Percentiles rank a stretch among this genome's conserved stretches.
Evolutionary conservation across 1,140 invertebrate genomes (phyloP).

Genomic region (Pseudomyrmex concolor): DNA sequence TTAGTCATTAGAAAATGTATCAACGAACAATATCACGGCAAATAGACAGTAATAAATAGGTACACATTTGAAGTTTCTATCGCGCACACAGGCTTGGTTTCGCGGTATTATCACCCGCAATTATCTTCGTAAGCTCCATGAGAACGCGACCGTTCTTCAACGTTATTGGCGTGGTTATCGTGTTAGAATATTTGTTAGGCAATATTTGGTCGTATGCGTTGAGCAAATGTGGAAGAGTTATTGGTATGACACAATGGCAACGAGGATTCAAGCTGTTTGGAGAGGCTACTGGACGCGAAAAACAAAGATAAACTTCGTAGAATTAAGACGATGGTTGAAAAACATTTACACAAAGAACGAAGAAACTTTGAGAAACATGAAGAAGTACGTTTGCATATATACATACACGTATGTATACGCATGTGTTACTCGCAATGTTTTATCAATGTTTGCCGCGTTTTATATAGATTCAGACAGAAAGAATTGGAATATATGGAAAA

Average conservation of each 20-base stretch:
- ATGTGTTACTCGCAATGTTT: neutral
- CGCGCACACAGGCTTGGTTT: slow-evolving; percentile 72
- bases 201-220: slow-evolving; percentile 53
- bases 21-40: neutral
- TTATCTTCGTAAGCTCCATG: slow-evolving; percentile 67
- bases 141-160: slow-evolving; percentile 68
- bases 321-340: slow-evolving; percentile 64
- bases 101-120: slow-evolving; percentile 72
- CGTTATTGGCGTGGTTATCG: slow-evolving; percentile 73
- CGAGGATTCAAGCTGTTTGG: slow-evolving; percentile 75
- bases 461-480: slow-evolving; percentile 57
- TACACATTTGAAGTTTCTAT: neutral
- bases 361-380: slow-evolving; percentile 62
- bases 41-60: neutral
- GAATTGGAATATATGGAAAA: slow-evolving; percentile 47
- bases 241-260: slow-evolving; percentile 69
- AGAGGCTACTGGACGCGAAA: slow-evolving; percentile 71
- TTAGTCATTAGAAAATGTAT: slow-evolving; percentile 39
- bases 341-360: slow-evolving; percentile 64
- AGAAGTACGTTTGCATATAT: slow-evolving; percentile 50
- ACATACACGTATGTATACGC: too few species aligned
- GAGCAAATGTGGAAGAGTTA: slow-evolving; percentile 62
- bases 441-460: neutral
- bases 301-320: slow-evolving; percentile 56
- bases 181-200: slow-evolving; percentile 47